Evolutionary conservation across 2,888 invertebrate genomes (phyloP).

Genomic region (Lucinisca nassula): DNA sequence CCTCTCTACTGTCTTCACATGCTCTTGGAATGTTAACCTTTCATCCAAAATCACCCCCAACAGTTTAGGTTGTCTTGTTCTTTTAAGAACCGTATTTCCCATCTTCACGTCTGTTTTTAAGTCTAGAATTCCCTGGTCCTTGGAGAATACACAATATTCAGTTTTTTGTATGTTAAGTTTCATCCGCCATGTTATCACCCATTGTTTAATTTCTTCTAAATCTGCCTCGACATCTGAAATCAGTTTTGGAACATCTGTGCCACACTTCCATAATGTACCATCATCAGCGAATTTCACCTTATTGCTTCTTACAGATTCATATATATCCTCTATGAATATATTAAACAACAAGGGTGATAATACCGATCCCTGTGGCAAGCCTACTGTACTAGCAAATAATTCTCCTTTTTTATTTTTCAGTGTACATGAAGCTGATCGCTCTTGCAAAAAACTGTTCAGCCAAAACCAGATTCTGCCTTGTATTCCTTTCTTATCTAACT

Average conservation of each 20-base stretch:
- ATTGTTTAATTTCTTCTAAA: background rate
- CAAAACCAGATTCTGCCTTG: constrained; percentile 26
- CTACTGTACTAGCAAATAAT: background rate
- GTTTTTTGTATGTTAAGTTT: constrained; percentile 19
- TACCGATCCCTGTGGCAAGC: constrained; percentile 44
- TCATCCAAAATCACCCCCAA: constrained; percentile 28
- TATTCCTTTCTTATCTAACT: constrained; percentile 25
- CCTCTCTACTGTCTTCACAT: background rate
- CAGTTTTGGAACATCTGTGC: background rate
- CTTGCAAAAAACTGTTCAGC: constrained; percentile 16
- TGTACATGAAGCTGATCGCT: constrained; percentile 22
- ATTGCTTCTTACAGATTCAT: background rate
- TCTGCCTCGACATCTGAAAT: background rate
- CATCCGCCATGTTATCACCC: constrained; percentile 34
- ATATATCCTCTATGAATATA: constrained; percentile 28
- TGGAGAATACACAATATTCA: background rate
- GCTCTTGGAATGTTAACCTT: constrained; percentile 16
- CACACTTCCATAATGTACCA: constrained; percentile 48
- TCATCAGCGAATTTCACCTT: constrained; percentile 53
- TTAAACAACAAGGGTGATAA: constrained; percentile 45
- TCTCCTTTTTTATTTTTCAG: background rate
- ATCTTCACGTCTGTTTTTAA: background rate
- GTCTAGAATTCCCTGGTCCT: background rate
- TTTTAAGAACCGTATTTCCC: background rate
- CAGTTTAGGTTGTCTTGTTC: background rate